Evolutionary conservation across 2,888 invertebrate genomes (phyloP).

Genomic region (Nemoura dubitans): DNA sequence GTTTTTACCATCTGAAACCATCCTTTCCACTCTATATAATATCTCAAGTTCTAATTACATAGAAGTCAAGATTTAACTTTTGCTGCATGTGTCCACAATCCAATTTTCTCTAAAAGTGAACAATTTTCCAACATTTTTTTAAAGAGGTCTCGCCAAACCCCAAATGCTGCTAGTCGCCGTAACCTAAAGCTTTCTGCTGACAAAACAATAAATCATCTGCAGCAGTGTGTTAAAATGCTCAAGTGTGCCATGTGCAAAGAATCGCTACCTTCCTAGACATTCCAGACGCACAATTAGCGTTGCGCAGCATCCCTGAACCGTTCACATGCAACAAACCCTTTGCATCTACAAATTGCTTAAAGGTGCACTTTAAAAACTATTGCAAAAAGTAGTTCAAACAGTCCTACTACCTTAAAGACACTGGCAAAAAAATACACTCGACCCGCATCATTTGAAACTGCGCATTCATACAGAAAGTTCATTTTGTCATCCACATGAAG

Average conservation of each 20-base stretch:
- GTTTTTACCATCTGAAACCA: no score
- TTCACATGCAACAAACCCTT: conserved; percentile 44
- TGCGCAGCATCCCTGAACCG: conserved; percentile 17
- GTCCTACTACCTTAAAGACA: conserved; percentile 56
- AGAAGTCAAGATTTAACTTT: no score
- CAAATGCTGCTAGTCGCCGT: conserved; percentile 52
- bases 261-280: conserved; percentile 60
- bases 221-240: not conserved
- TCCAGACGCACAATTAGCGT: conserved; percentile 61
- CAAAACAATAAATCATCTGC: not conserved
- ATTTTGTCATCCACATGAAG: conserved; percentile 47
- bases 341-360: conserved; percentile 53
- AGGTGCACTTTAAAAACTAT: conserved; percentile 59
- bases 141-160: conserved; percentile 55
- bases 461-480: conserved; percentile 46
- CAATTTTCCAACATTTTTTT: not conserved
- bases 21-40: no score
- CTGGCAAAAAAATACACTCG: conserved; percentile 59
- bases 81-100: not conserved
- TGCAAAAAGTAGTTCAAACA: conserved; percentile 56
- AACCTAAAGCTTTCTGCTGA: conserved; percentile 48
- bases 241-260: conserved; percentile 55
- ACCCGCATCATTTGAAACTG: conserved; percentile 58
- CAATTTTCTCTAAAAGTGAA: not conserved
- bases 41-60: no score